phyloP scores from a whole-genome alignment of 1,140 invertebrate species.

The Mizuhopecten yessoensis region DNA sequence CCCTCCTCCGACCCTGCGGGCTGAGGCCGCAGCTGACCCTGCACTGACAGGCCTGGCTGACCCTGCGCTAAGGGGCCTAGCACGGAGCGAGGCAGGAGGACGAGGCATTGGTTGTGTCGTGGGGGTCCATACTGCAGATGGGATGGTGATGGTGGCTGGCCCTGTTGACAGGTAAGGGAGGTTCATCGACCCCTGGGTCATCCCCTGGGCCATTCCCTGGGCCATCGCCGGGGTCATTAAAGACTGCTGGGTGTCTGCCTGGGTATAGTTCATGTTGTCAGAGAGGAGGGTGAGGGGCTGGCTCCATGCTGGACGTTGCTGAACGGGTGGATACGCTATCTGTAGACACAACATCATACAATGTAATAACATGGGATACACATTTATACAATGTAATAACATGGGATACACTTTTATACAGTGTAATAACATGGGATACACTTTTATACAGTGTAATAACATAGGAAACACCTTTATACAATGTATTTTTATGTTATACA shows the following conservation, averaged over 20 bases:
- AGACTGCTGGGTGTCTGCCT: conserved; percentile 54
- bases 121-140: conserved; percentile 69
- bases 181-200: conserved; percentile 43
- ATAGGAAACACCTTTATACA: too few species aligned
- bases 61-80: conserved; percentile 80
- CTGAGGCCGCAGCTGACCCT: conserved; percentile 63
- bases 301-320: conserved; percentile 76
- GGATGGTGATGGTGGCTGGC: conserved; percentile 67
- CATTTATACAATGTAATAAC: too few species aligned
- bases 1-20: background rate
- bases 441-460: too few species aligned
- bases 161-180: conserved; percentile 68
- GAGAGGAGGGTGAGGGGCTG: conserved; percentile 71
- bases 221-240: background rate
- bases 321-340: conserved; percentile 78
- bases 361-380: too few species aligned
- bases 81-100: conserved; percentile 72
- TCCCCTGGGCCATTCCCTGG: conserved; percentile 41
- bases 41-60: conserved; percentile 77
- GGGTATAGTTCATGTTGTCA: conserved; percentile 58
- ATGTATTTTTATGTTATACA: too few species aligned
- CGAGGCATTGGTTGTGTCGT: conserved; percentile 68
- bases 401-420: too few species aligned
- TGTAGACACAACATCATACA: conserved; percentile 52
- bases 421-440: too few species aligned